A percentile compares a stretch with the other conserved stretches of the same genome.
Evolutionary conservation across 2,113 vertebrate species (phyloP).

Genomic region (Tapirus terrestris): DNA sequence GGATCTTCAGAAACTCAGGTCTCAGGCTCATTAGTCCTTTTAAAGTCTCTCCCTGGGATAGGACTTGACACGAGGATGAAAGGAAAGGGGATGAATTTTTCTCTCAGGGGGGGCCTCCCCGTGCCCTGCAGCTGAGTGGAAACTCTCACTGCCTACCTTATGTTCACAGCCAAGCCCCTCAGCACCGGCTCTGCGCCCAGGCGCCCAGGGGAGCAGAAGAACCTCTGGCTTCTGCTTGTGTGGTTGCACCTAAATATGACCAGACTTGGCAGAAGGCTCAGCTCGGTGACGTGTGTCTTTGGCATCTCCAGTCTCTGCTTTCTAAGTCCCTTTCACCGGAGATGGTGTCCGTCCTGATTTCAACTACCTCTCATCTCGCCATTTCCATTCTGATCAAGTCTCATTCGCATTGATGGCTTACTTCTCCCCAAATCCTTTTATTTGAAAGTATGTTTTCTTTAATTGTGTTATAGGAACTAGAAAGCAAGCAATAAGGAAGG

Average conservation of each 20-base stretch:
- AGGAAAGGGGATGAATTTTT: not conserved
- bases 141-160: not conserved
- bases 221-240: not conserved
- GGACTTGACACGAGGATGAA: not conserved
- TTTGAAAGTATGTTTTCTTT: not conserved
- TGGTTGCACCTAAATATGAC: not conserved
- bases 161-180: not conserved
- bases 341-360: not conserved
- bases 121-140: not conserved
- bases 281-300: not conserved
- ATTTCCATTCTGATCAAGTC: slow-evolving; percentile 15
- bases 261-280: not conserved
- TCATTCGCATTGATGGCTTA: not conserved
- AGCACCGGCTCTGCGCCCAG: not conserved
- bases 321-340: not conserved
- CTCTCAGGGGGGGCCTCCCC: not conserved
- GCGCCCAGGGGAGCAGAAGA: not conserved
- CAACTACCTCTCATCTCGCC: not conserved
- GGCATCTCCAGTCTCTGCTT: not conserved
- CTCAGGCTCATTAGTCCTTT: not conserved
- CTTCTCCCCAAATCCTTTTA: not conserved
- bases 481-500: not conserved
- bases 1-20: not conserved
- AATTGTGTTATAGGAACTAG: not conserved
- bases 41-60: not conserved